These are phyloP conservation scores for Itoplectis maculator DNA, from an alignment of 2,888 invertebrate species.

Conservation along the genomic window DNA sequence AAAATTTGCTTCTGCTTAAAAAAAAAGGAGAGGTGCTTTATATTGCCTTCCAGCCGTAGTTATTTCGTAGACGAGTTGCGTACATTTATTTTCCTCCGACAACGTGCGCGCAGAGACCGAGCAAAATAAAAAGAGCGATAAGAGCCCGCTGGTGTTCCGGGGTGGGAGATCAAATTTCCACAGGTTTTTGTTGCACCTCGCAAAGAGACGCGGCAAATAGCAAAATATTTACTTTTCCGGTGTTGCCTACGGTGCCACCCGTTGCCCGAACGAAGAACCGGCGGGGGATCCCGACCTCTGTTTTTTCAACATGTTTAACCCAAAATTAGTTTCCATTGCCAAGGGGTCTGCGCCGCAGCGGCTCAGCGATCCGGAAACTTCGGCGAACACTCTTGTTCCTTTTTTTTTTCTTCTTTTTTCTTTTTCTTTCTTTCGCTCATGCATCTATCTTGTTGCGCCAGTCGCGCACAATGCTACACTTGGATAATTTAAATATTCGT, in stretches of 20 bases:
- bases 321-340: constrained; percentile 73
- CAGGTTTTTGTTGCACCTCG: constrained; percentile 60
- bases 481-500: background rate
- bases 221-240: constrained; percentile 70
- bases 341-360: constrained; percentile 20
- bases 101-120: background rate
- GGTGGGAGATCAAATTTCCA: constrained; percentile 30
- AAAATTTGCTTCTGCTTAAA: background rate
- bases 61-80: background rate
- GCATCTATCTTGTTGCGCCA: too few species aligned
- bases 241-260: constrained; percentile 32
- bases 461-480: background rate
- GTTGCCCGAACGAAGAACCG: constrained; percentile 25
- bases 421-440: background rate
- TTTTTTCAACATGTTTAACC: constrained; percentile 69
- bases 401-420: too few species aligned
- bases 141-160: constrained; percentile 13
- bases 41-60: background rate
- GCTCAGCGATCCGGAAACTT: constrained; percentile 15
- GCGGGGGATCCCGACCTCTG: background rate
- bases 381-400: background rate
- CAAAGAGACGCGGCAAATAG: constrained; percentile 61
- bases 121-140: constrained; percentile 17
- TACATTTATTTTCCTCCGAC: constrained; percentile 20
- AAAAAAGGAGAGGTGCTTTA: background rate